These are phyloP conservation scores for Chelonoidis abingdonii DNA, from an alignment of 2,113 vertebrate genomes.

Conservation along the genomic window DNA sequence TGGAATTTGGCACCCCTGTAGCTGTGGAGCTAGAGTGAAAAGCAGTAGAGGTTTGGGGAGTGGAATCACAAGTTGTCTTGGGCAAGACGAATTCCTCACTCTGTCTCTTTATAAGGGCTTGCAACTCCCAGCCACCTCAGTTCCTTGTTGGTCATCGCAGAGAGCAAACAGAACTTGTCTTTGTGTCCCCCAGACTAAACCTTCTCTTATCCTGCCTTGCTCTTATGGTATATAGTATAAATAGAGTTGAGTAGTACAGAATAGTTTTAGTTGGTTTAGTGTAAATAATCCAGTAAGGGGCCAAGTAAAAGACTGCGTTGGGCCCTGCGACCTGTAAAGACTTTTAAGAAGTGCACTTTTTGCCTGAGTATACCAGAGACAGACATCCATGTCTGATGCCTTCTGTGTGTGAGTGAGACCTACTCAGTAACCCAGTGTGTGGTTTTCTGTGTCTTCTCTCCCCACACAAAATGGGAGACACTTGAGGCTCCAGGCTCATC, in stretches of 20 bases:
- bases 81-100: neutral
- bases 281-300: neutral
- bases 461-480: neutral
- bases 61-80: neutral
- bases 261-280: neutral
- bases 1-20: neutral
- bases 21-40: neutral
- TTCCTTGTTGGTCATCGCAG: neutral
- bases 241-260: neutral
- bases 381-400: neutral
- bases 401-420: neutral
- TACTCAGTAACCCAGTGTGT: neutral
- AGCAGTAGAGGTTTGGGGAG: neutral
- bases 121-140: neutral
- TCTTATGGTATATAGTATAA: neutral
- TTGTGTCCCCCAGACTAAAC: neutral
- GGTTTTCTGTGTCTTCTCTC: neutral
- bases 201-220: neutral
- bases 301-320: neutral
- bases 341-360: neutral
- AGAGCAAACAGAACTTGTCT: neutral
- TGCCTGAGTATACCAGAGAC: neutral
- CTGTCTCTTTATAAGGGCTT: neutral
- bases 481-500: neutral
- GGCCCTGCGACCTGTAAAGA: neutral